Evolutionary conservation across 2,113 vertebrate genomes (phyloP).

Genomic region (Balaeniceps rex): DNA sequence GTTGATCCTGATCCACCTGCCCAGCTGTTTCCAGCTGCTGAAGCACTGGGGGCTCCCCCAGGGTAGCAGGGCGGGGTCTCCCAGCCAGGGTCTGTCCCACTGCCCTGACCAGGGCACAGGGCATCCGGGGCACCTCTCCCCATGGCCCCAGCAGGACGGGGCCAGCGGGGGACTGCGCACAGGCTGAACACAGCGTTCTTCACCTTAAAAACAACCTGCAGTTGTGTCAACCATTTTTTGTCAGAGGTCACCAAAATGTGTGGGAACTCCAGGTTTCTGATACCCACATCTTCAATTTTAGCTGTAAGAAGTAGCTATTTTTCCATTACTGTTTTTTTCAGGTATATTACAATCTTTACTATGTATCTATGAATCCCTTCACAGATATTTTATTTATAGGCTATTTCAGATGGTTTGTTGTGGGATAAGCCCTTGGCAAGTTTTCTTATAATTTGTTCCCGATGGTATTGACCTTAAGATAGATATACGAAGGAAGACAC

Average conservation of each 20-base stretch:
- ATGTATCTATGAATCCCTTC: slow-evolving; percentile 53
- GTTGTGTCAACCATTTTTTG: background rate
- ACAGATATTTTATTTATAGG: slow-evolving; percentile 69
- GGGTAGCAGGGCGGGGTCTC: background rate
- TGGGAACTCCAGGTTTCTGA: slow-evolving; percentile 51
- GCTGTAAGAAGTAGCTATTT: slow-evolving; percentile 53
- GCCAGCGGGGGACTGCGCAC: background rate
- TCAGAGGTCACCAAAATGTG: slow-evolving; percentile 48
- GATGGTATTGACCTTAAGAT: slow-evolving; percentile 14
- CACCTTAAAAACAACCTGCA: background rate
- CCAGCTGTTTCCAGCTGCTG: slow-evolving; percentile 58
- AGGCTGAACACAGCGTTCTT: background rate
- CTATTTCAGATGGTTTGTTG: slow-evolving; percentile 68
- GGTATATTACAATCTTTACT: slow-evolving; percentile 40
- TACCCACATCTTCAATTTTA: slow-evolving; percentile 53
- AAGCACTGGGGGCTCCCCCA: background rate
- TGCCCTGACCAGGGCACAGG: background rate
- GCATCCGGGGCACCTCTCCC: background rate
- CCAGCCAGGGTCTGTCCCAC: background rate
- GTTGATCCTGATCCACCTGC: background rate
- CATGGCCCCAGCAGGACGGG: background rate
- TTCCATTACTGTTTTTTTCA: slow-evolving; percentile 57
- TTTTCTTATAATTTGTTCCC: slow-evolving; percentile 48
- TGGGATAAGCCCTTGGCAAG: slow-evolving; percentile 58
- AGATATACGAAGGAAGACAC: background rate